phyloP scores from a whole-genome alignment of 2,888 invertebrate species.

The Digitonthophagus gazella region DNA sequence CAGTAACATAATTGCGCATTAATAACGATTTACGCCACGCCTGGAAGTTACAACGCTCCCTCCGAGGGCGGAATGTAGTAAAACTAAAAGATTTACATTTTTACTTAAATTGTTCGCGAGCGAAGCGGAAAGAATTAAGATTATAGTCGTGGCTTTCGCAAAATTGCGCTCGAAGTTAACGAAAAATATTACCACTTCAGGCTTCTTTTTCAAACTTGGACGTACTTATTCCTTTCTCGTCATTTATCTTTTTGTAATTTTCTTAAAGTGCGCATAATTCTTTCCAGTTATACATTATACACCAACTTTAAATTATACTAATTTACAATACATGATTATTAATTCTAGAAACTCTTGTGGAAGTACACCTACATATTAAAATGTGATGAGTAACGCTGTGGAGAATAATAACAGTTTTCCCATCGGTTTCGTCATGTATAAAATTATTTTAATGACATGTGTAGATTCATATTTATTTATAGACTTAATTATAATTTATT shows the following conservation, averaged over 20 bases:
- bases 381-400: neutral
- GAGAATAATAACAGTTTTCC: neutral
- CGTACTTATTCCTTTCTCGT: slow-evolving; percentile 1
- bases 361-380: neutral
- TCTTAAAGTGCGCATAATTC: neutral
- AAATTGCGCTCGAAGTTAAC: neutral
- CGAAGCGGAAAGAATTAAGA: slow-evolving; percentile 5
- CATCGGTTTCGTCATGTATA: neutral
- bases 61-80: slow-evolving; percentile 17
- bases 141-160: neutral
- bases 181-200: neutral
- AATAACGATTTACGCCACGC: slow-evolving; percentile 31
- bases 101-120: slow-evolving; percentile 14
- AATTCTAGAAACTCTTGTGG: neutral
- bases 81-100: slow-evolving; percentile 22
- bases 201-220: neutral
- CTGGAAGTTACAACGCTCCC: slow-evolving; percentile 5
- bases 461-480: neutral
- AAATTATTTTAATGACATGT: neutral
- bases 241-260: neutral
- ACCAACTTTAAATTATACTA: neutral
- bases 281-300: neutral
- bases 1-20: slow-evolving; percentile 34
- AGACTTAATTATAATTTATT: neutral
- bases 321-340: neutral